phyloP scores from a whole-genome alignment of 2,888 invertebrate species.

The Andrena chrysosceles region DNA sequence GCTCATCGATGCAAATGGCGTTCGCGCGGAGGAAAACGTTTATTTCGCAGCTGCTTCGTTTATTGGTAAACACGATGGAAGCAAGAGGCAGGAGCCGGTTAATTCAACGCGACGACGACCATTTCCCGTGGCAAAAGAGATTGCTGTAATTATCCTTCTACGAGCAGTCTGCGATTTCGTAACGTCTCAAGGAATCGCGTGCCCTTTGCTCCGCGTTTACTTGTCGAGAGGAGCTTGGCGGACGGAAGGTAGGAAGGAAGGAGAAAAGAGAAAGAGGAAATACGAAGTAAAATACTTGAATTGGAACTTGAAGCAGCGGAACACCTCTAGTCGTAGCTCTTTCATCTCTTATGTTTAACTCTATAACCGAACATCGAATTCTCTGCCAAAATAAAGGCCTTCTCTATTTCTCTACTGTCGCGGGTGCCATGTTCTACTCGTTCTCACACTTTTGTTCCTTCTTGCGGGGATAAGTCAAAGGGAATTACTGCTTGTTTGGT shows the following conservation, averaged over 20 bases:
- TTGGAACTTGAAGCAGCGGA: conserved; percentile 15
- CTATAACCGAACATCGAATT: conserved; percentile 57
- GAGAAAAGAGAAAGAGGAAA: conserved; percentile 3
- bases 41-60: conserved; percentile 42
- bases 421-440: not conserved
- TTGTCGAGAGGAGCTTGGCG: not conserved
- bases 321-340: conserved; percentile 19
- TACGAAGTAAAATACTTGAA: conserved; percentile 1
- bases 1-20: conserved; percentile 31
- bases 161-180: conserved; percentile 53
- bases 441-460: not conserved
- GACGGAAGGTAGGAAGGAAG: conserved; percentile 5
- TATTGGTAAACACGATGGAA: conserved; percentile 42
- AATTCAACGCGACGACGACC: conserved; percentile 49
- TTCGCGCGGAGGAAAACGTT: conserved; percentile 1
- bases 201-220: conserved; percentile 27
- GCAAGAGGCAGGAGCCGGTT: conserved; percentile 16
- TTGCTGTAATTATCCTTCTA: conserved; percentile 67
- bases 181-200: conserved; percentile 29
- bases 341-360: conserved; percentile 63
- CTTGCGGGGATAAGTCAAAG: not conserved
- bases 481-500: not conserved
- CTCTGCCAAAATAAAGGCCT: conserved; percentile 48
- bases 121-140: conserved; percentile 57
- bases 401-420: not conserved